A percentile compares a stretch with the other conserved stretches of the same genome.
Conservation (phyloP, 2,888 invertebrate species). For the Dermolepida albohirtum region DNA sequence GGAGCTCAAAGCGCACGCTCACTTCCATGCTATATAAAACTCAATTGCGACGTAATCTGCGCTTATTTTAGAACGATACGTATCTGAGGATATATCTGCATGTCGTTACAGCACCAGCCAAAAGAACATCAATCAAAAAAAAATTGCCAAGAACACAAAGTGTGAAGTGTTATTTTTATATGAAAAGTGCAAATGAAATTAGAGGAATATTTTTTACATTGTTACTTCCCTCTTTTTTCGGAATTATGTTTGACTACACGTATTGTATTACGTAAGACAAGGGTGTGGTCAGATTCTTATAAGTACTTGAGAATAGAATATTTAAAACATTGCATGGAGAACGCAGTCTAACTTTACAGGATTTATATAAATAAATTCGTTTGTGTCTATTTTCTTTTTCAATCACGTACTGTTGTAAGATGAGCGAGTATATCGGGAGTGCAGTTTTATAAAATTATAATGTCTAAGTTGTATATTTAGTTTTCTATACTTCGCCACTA, state of each 20-base stretch:
- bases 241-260: not conserved
- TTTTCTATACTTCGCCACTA: conserved; percentile 32
- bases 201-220: conserved; percentile 23
- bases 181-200: conserved; percentile 25
- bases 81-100: conserved; percentile 30
- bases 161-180: conserved; percentile 37
- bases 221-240: conserved; percentile 13
- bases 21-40: conserved; percentile 26
- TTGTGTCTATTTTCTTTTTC: conserved; percentile 5
- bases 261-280: conserved; percentile 19
- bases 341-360: too few relatives aligned
- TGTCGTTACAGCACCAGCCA: not conserved
- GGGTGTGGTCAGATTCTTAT: conserved; percentile 27
- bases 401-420: conserved; percentile 9
- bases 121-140: not conserved
- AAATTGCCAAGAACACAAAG: conserved; percentile 19
- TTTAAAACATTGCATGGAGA: too few relatives aligned
- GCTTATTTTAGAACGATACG: conserved; percentile 40
- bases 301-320: not conserved
- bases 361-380: conserved; percentile 3
- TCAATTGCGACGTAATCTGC: conserved; percentile 16
- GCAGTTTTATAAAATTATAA: conserved; percentile 18
- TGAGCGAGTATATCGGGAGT: conserved; percentile 14
- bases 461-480: conserved; percentile 14
- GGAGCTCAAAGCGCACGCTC: conserved; percentile 40